Base-by-base conservation (phyloP, 1,140 invertebrate genomes). In the Trachymyrmex cornetzi region DNA sequence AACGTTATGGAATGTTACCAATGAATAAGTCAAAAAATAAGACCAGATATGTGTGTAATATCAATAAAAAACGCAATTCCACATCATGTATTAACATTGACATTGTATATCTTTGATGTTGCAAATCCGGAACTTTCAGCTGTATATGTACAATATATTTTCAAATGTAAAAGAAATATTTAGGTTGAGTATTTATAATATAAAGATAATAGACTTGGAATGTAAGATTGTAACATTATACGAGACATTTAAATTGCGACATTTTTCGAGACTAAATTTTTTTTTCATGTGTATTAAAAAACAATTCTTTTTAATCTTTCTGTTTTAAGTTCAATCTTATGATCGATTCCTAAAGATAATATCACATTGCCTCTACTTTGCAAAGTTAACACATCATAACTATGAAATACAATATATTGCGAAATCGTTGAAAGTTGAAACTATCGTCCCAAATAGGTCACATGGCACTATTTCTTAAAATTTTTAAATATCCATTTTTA, bases 81-180 rank as follows among this genome's bases (percentile, higher is more conserved):
- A 74, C 44, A 61, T 82, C 14, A 55, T 75, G 55, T 84, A 72
- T 82, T 55, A 84, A 63, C 71, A 38, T 84, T 50, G 11, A 44
- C 24, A 75, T 61, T 61, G 57, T 63, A 84, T 84, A 50, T 59
- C 24, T 75, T 81, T 30, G 1, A 84, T 75, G 34, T 75, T 84
- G 80, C 27, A 75, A 74, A 74, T 74, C 55, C 38, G 9, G 38
- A 74, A 84, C n/a, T 79, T 48, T 55, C 14, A 85, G 27, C 2
- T 19, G 11, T 79, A 57, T 66, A 77, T 69, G 22, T 55, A 77
- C 44, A 59, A 59, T 81, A 67, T 22, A 79, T 30, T 34, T 80
- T 44, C 14, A 69, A 81, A 59, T 44, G 14, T 86, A 81, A 67
- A 67, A 81, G 34, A 86, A 86, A 79, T 67, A 12, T 19, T 57